Conservation (phyloP, 2,797 vertebrate genomes). For the Lagorchestes hirsutus region DNA sequence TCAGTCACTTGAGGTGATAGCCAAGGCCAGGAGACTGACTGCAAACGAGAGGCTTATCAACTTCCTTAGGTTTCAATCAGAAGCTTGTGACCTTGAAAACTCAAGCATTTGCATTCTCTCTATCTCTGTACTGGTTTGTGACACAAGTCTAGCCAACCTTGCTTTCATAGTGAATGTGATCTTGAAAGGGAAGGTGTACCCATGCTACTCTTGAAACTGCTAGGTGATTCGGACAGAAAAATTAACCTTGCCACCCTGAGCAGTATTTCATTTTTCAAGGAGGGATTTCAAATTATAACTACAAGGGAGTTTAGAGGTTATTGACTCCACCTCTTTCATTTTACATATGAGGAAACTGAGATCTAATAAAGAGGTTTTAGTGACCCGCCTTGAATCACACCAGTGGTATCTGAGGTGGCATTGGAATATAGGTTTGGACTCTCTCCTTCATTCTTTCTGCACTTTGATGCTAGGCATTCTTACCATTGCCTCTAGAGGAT, state of each 20-base stretch:
- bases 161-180: conserved; percentile 11
- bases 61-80: conserved; percentile 38
- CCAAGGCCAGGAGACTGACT: conserved; percentile 37
- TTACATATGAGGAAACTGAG: background rate
- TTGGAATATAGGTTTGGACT: background rate
- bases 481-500: background rate
- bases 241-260: background rate
- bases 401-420: background rate
- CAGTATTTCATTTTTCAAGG: background rate
- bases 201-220: conserved; percentile 11
- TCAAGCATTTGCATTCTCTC: background rate
- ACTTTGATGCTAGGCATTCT: background rate
- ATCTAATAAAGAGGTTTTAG: background rate
- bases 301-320: background rate
- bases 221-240: conserved; percentile 22
- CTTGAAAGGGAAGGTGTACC: background rate
- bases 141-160: background rate
- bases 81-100: conserved; percentile 58
- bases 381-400: background rate
- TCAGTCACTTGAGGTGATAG: conserved; percentile 37
- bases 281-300: background rate
- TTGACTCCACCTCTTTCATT: background rate
- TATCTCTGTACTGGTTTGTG: background rate
- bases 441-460: background rate
- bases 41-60: conserved; percentile 1